Percentiles rank a stretch among this genome's conserved stretches.
These are phyloP conservation scores for Branchipolynoe longqiensis DNA, from an alignment of 2,888 invertebrate species.

Conservation along the genomic window DNA sequence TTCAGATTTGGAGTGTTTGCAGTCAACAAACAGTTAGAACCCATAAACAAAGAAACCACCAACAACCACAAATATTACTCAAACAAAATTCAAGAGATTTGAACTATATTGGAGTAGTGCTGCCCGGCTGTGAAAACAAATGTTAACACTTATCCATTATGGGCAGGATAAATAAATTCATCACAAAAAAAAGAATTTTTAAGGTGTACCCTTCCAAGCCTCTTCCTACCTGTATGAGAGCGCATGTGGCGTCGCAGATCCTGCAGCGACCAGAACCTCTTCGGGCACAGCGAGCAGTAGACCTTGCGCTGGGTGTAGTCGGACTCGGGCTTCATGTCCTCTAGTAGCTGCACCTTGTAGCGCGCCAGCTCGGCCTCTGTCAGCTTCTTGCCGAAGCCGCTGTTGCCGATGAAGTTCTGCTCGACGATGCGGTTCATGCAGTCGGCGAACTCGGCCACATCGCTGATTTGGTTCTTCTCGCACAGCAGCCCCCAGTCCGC, in stretches of 20 bases:
- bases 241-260: slow-evolving; percentile 96
- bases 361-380: slow-evolving; percentile 21
- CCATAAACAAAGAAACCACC: too few species aligned
- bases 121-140: too few species aligned
- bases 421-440: slow-evolving; percentile 76
- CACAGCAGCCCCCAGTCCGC: slow-evolving; percentile 91
- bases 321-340: slow-evolving; percentile 67
- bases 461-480: slow-evolving; percentile 78
- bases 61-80: neutral
- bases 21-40: too few species aligned
- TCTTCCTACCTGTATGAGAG: slow-evolving; percentile 86
- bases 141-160: too few species aligned
- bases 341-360: slow-evolving; percentile 71
- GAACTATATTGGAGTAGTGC: too few species aligned
- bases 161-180: too few species aligned
- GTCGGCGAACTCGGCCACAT: slow-evolving; percentile 73
- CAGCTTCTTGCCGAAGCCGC: slow-evolving; percentile 43
- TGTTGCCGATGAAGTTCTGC: slow-evolving; percentile 59
- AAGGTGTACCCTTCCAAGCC: too few species aligned
- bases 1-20: too few species aligned
- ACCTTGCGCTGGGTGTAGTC: slow-evolving; percentile 76
- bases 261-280: slow-evolving; percentile 97
- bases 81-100: too few species aligned
- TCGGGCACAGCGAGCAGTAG: slow-evolving; percentile 91
- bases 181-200: too few species aligned